Percentiles rank a stretch among this genome's conserved stretches.
Conservation (phyloP, 37 sponge, comb jelly and placozoan species). For the Cliona cf. orientalis region DNA sequence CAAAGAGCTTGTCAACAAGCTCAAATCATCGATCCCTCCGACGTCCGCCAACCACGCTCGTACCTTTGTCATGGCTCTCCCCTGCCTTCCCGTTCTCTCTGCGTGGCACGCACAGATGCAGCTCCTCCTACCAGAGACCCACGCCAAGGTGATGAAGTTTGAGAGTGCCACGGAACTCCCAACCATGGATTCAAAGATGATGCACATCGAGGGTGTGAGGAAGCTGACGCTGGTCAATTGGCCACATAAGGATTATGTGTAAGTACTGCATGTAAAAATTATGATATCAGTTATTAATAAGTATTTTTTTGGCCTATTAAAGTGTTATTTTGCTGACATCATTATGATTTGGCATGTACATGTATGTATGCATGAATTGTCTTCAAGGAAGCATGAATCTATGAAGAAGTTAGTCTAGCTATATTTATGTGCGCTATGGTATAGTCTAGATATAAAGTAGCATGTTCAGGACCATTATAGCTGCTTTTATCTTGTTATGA, state of each 20-base stretch:
- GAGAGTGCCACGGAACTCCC: slow-evolving; percentile 17
- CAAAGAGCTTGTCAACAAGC: slow-evolving; percentile 12
- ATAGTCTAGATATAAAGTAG: too few relatives aligned
- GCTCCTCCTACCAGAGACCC: slow-evolving; percentile 33
- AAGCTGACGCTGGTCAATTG: slow-evolving; percentile 63
- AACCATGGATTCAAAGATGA: slow-evolving; percentile 25
- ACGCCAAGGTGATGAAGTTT: slow-evolving; percentile 1
- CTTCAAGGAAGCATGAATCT: too few relatives aligned
- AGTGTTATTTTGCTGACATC: too few relatives aligned
- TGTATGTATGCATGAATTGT: too few relatives aligned
- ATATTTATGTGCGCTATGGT: too few relatives aligned
- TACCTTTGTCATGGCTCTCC: not conserved
- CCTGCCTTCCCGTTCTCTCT: slow-evolving; percentile 28
- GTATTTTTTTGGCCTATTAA: too few relatives aligned
- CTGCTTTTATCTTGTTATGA: too few relatives aligned
- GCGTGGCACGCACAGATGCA: slow-evolving; percentile 22
- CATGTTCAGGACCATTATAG: too few relatives aligned
- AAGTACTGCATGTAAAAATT: not conserved
- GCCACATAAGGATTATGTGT: slow-evolving; percentile 81
- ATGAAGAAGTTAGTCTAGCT: too few relatives aligned
- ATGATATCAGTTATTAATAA: not conserved
- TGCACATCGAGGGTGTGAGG: slow-evolving; percentile 69
- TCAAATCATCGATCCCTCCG: not conserved
- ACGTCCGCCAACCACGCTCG: not conserved
- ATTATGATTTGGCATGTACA: too few relatives aligned